Evolutionary conservation across 2,113 vertebrate genomes (phyloP), one percentile per base, ranked within the genome.

Genomic region (Toxotes chatareus): DNA sequence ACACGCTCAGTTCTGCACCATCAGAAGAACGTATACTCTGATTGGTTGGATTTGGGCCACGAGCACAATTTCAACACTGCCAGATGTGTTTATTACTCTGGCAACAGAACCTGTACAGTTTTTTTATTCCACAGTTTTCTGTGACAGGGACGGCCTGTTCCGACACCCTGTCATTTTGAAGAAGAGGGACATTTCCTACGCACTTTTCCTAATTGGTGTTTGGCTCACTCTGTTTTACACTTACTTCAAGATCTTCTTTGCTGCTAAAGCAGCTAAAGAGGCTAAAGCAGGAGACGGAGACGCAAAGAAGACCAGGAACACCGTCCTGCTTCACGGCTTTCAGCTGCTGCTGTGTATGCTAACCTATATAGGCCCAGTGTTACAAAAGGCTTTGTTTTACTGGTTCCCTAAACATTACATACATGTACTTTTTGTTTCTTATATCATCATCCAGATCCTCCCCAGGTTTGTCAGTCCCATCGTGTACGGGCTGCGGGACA

Each of bases 391-490:
- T 36, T 34, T 93, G 1, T 0, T 53, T 0, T 0, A 27, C 21
- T 76, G 73, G 47, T 92, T 90, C 32, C 88, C 90, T 5, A 13
- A 44, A 57, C 0, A 73, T n/a, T 16, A 0, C 16, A 0, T 40
- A 2, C 16, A 69, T 7, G 1, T 60, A 2, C 0, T 62, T 1
- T 91, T 86, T 62, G 8, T 44, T n/a, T 57, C 4, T 0, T 94
- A 92, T 27, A 44, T 94, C 3, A 21, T 92, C 5, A 56, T 93
- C 5, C 86, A 93, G 19, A 66, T 95, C 1, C 27, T 94, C 1
- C 93, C 93, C 8, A 79, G 93, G 49, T 74, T 91, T n/a, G 4
- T 94, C 64, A 95, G 94, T 83, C 93, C 93, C 3, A 63, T 94
- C 5, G 80, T 94, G 31, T 95, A 95, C 5, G 93, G 94, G 0